Base-by-base conservation (phyloP, 2,113 vertebrate species). In the Trematocara stigmaticum region DNA sequence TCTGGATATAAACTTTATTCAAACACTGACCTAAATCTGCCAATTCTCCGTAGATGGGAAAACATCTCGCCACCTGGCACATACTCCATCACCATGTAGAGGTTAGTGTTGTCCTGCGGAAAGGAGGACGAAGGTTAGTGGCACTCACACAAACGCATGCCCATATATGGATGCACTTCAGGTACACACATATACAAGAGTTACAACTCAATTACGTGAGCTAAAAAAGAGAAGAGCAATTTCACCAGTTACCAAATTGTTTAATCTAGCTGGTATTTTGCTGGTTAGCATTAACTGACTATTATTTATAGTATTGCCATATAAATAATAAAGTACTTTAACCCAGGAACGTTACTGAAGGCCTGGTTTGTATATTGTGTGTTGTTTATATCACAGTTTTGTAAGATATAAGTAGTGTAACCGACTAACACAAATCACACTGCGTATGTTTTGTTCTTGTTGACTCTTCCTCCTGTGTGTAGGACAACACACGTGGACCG, bases 61-160 rank as follows among this genome's bases (percentile, higher is more conserved):
- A 98, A 98, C 98, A 98, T 98, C 94, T 98, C 98, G 55, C 97
- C 97, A 9, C 98, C 97, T 6, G 97, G 97, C 52, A 98, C 96
- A 15, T 98, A 98, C 84, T 98, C 97, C 98, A 98, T 98, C 94
- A 98, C 96, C 98, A 98, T 98, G 95, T 98, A 98, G 84, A 98
- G 96, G 93, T 98, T 98, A 23, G 97, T 96, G 95, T 98, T 98
- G 95, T 98, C 98, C 97, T 97, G 89, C 20, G 78, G 80, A 84
- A 87, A 12, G 76, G 45, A 83, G 87, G 74, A 89, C 31, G 51
- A 38, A 78, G n/a, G 84, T 91, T 89, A 89, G 87, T 85, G 55
- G 69, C 88, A 78, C 49, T 52, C 69, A 47, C 0, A 11, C 42
- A 52, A 35, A 79, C 1, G 56, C 20, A 59, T 85, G 29, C 20